Conservation (phyloP, 1,140 invertebrate genomes). For the Drosophila albomicans region DNA sequence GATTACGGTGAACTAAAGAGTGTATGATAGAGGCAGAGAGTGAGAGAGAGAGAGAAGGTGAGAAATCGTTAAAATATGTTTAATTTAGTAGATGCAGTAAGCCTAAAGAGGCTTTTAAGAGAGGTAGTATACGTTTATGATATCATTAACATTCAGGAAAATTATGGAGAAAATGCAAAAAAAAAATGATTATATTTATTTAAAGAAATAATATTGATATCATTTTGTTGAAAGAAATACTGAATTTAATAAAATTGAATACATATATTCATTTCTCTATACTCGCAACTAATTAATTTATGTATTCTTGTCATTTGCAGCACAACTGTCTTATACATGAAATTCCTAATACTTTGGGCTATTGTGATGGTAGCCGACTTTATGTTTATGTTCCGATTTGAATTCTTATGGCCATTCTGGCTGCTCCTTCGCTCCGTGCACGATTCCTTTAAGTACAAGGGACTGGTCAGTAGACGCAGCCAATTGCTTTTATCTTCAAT, state of each 20-base stretch:
- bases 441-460: conserved; percentile 99
- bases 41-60: neutral
- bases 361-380: conserved; percentile 98
- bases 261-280: too few species aligned
- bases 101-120: neutral
- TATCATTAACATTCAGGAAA: neutral
- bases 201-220: too few species aligned
- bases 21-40: neutral
- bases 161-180: too few species aligned
- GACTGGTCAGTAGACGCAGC: conserved; percentile 91
- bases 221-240: too few species aligned
- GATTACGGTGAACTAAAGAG: neutral
- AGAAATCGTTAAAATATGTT: conserved; percentile 8
- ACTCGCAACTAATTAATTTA: too few species aligned
- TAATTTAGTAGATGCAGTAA: neutral
- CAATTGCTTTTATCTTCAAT: conserved; percentile 5
- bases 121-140: neutral
- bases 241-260: too few species aligned
- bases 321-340: conserved; percentile 97
- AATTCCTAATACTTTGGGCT: conserved; percentile 98
- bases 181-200: too few species aligned
- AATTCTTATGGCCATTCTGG: conserved; percentile 99
- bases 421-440: conserved; percentile 97
- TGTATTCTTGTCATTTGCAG: conserved; percentile 85
- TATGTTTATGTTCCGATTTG: conserved; percentile 99